phyloP scores from a whole-genome alignment of 2,797 vertebrate species.

The Centroberyx gerrardi region DNA sequence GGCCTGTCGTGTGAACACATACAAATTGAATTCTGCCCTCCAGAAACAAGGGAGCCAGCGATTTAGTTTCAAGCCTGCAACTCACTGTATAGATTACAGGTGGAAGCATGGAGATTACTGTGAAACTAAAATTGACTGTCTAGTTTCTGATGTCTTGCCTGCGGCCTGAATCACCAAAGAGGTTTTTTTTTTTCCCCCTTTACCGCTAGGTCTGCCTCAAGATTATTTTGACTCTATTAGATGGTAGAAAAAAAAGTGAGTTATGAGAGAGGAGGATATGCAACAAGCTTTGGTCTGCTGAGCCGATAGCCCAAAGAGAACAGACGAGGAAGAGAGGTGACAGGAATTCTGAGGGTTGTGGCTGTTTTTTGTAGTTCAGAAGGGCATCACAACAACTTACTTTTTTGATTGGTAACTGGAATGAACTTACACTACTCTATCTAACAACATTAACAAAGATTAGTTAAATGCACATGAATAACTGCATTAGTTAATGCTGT shows the following conservation, averaged over 20 bases:
- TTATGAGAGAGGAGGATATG: slow-evolving; percentile 50
- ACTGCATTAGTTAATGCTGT: no score
- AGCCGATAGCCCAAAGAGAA: slow-evolving; percentile 43
- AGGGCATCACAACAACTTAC: no score
- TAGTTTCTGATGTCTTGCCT: slow-evolving; percentile 59
- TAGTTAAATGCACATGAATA: no score
- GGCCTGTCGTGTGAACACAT: slow-evolving; percentile 24
- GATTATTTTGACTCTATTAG: slow-evolving; percentile 31
- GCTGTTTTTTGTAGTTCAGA: slow-evolving; percentile 3
- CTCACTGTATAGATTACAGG: slow-evolving; percentile 64
- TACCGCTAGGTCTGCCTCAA: slow-evolving; percentile 30
- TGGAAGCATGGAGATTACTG: slow-evolving; percentile 54
- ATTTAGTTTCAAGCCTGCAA: slow-evolving; percentile 32
- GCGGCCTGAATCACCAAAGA: slow-evolving; percentile 41
- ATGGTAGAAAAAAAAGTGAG: background rate
- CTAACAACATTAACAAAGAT: no score
- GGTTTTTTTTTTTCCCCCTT: slow-evolving; percentile 1
- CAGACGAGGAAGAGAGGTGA: slow-evolving; percentile 5
- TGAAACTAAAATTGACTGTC: slow-evolving; percentile 54
- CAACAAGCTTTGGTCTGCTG: slow-evolving; percentile 22
- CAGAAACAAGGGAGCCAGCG: slow-evolving; percentile 44
- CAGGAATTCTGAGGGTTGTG: slow-evolving; percentile 5
- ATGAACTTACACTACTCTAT: no score
- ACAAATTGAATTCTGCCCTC: slow-evolving; percentile 51
- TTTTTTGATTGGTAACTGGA: no score